Conservation (phyloP, 1,140 invertebrate species). For the Diachasma alloeum region DNA sequence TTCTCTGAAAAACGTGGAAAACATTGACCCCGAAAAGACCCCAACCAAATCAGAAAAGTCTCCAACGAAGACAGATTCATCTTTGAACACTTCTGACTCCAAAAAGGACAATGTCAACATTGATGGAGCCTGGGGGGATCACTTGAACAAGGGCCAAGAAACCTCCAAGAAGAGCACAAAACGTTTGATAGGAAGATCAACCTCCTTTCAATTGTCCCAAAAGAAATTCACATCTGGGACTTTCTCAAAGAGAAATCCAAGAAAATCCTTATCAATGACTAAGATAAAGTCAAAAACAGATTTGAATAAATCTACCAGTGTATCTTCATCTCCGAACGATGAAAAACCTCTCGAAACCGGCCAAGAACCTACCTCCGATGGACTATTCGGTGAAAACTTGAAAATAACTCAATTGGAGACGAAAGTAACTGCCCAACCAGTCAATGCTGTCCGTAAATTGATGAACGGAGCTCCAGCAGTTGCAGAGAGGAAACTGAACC, state of each 20-base stretch:
- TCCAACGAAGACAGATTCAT: too few relatives aligned
- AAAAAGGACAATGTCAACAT: slow-evolving; percentile 46
- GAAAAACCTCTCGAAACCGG: slow-evolving; percentile 15
- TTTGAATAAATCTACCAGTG: background rate
- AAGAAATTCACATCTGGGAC: slow-evolving; percentile 75
- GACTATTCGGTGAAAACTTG: slow-evolving; percentile 39
- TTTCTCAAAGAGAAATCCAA: slow-evolving; percentile 78
- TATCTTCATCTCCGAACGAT: background rate
- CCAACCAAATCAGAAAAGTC: background rate
- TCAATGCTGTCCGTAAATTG: slow-evolving; percentile 59
- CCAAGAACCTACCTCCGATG: slow-evolving; percentile 12
- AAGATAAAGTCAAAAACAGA: slow-evolving; percentile 43
- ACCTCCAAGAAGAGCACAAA: slow-evolving; percentile 43
- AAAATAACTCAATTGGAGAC: slow-evolving; percentile 45
- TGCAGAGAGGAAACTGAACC: slow-evolving; percentile 61
- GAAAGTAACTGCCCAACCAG: slow-evolving; percentile 43
- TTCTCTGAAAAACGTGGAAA: slow-evolving; percentile 35
- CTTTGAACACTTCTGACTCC: background rate
- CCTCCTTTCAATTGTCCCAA: slow-evolving; percentile 68
- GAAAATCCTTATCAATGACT: slow-evolving; percentile 70
- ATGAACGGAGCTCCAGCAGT: slow-evolving; percentile 31
- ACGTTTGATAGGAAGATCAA: slow-evolving; percentile 52
- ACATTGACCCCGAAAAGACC: slow-evolving; percentile 19
- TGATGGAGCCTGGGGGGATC: slow-evolving; percentile 67
- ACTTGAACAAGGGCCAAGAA: slow-evolving; percentile 65